Percentiles rank a stretch among this genome's conserved stretches.
Conservation (phyloP, 2,113 vertebrate species). For the Actenoides hombroni region DNA sequence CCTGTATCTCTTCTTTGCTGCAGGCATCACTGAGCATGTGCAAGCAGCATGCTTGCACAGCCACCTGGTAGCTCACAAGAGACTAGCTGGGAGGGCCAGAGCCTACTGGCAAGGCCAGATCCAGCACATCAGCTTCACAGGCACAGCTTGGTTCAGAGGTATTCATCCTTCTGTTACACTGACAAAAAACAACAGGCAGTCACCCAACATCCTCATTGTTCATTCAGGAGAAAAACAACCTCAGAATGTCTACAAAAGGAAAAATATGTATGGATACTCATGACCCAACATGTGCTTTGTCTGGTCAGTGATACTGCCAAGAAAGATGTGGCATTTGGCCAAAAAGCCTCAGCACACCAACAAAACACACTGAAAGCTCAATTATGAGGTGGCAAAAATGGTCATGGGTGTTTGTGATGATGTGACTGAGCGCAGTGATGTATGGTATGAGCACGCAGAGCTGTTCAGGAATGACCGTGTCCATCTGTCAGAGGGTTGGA, state of each 20-base stretch:
- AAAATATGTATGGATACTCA: constrained; percentile 1
- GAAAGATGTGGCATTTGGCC: constrained; percentile 13
- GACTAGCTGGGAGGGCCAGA: not conserved
- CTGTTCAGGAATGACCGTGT: not conserved
- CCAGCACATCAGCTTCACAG: not conserved
- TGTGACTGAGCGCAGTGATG: not conserved
- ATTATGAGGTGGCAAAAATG: not conserved
- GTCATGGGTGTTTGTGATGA: not conserved
- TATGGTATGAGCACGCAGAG: not conserved
- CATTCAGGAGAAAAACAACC: not conserved
- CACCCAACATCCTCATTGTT: constrained; percentile 20
- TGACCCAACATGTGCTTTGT: constrained; percentile 20
- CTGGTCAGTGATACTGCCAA: constrained; percentile 33
- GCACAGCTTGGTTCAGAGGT: not conserved
- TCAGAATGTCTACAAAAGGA: not conserved
- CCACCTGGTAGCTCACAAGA: not conserved
- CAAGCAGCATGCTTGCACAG: fast-evolving
- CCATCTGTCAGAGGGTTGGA: not conserved
- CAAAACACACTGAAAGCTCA: constrained; percentile 19
- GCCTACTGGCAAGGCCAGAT: not conserved
- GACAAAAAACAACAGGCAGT: constrained; percentile 13
- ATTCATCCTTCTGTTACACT: not conserved
- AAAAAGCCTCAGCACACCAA: not conserved
- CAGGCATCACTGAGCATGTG: not conserved
- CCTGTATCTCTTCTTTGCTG: fast-evolving